Evolutionary conservation across 2,113 vertebrate genomes (phyloP), one percentile per base, ranked within the genome.

Genomic region (Neodontobutis hainanensis): DNA sequence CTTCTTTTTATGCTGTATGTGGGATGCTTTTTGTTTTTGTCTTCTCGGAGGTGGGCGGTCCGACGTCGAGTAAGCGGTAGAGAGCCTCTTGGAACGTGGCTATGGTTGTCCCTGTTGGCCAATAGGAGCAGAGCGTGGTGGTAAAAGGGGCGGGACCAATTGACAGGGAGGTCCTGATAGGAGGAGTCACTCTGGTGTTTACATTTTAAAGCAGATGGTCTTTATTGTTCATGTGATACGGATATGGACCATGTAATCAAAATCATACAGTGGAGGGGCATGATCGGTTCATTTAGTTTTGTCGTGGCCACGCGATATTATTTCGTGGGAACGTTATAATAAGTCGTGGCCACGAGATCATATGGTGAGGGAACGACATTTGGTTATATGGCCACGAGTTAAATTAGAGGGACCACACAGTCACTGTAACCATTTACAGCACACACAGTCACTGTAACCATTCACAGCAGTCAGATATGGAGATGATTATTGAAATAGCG

Each of bases 21-120:
- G 75, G 78, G 85, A 71, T 83, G 87, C 79, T 80, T 81, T 86
- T 86, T 93, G 91, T 93, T 92, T 92, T 92, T 88, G 89, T 91
- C 74, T 68, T 84, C 82, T 84, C 83, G 91, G 68, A 55, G 46
- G 66, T 80, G 75, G 87, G 87, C 85, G 81, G 86, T 35, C 76
- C 62, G 75, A 83, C 69, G 74, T 84, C 46, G 72, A 47, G 67
- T 56, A 56, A 87, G 80, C 55, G 76, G 85, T 2, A 36, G 70
- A 40, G 60, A 43, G 34, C 10, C 6, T 34, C 61, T 49, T 50
- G 68, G 46, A 40, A 4, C 36, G 70, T 55, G 48, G 87, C 78
- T 47, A 46, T 65, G 51, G 32, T 43, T 68, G 36, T n/a, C 2
- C 5, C 4, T 47, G 0, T 52, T 5, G 64, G 57, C 90, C 90